A percentile compares a stretch with the other conserved stretches of the same genome.
phyloP scores from a whole-genome alignment of 2,113 vertebrate species.

The Datnioides undecimradiatus region DNA sequence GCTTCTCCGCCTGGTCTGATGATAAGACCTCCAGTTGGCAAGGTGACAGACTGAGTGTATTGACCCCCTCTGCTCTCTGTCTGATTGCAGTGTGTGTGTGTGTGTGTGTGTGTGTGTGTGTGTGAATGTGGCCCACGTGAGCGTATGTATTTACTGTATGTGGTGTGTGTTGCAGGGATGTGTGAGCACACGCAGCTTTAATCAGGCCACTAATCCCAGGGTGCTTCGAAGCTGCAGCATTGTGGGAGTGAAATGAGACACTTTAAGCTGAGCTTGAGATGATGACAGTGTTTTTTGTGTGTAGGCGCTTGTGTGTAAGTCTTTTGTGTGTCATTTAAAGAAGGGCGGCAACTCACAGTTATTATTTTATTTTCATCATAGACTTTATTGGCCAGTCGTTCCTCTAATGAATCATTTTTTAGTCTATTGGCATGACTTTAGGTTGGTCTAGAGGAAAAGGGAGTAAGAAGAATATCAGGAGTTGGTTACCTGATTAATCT shows the following conservation, averaged over 20 bases:
- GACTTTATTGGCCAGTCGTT: background rate
- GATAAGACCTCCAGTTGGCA: conserved; percentile 62
- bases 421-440: background rate
- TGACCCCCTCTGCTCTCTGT: conserved; percentile 50
- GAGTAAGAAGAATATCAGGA: background rate
- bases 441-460: background rate
- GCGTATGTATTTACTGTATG: conserved; percentile 42
- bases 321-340: background rate
- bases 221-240: conserved; percentile 49
- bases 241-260: conserved; percentile 60
- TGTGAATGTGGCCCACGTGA: conserved; percentile 12
- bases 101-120: conserved; percentile 29
- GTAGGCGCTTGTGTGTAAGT: background rate
- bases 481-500: background rate
- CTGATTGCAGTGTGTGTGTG: conserved; percentile 50
- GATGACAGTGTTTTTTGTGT: conserved; percentile 20
- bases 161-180: conserved; percentile 28
- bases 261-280: conserved; percentile 38
- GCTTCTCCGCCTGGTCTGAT: conserved; percentile 33
- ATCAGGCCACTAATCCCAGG: conserved; percentile 66
- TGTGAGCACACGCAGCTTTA: conserved; percentile 60
- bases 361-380: background rate
- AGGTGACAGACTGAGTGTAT: conserved; percentile 68
- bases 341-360: background rate
- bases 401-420: background rate